Evolutionary conservation across 1,140 invertebrate genomes (phyloP).

Genomic region (Hestina assimilis): DNA sequence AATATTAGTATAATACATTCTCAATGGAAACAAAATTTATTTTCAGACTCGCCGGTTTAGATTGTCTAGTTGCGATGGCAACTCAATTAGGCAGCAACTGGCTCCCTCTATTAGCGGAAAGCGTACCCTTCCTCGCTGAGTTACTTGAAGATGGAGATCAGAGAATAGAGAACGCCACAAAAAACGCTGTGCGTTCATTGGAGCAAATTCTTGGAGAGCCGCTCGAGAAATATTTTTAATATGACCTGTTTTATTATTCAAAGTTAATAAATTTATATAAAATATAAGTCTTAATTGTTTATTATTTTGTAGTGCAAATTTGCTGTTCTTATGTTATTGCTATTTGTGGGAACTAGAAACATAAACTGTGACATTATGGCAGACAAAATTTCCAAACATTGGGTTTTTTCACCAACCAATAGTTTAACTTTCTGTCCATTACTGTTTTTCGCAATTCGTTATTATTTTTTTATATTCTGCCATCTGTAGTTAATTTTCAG

Average conservation of each 20-base stretch:
- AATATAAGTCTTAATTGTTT: too few species aligned
- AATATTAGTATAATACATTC: background rate
- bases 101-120: conserved; percentile 88
- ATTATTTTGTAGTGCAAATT: too few species aligned
- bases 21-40: too few species aligned
- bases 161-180: conserved; percentile 86
- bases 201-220: conserved; percentile 91
- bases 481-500: background rate
- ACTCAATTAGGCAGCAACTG: conserved; percentile 90
- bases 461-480: background rate
- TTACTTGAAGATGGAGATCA: conserved; percentile 90
- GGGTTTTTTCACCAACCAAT: too few species aligned
- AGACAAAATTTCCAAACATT: too few species aligned
- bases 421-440: too few species aligned
- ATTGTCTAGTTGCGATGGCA: conserved; percentile 84
- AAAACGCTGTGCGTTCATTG: conserved; percentile 86
- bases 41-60: conserved; percentile 74
- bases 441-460: too few species aligned
- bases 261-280: too few species aligned
- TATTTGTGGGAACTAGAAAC: too few species aligned
- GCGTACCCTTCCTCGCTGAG: conserved; percentile 90
- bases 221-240: conserved; percentile 89
- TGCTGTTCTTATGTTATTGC: too few species aligned
- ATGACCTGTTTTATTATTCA: too few species aligned
- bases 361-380: too few species aligned